Evolutionary conservation across 1,140 invertebrate genomes (phyloP).

Genomic region (Glossosoma conforme): DNA sequence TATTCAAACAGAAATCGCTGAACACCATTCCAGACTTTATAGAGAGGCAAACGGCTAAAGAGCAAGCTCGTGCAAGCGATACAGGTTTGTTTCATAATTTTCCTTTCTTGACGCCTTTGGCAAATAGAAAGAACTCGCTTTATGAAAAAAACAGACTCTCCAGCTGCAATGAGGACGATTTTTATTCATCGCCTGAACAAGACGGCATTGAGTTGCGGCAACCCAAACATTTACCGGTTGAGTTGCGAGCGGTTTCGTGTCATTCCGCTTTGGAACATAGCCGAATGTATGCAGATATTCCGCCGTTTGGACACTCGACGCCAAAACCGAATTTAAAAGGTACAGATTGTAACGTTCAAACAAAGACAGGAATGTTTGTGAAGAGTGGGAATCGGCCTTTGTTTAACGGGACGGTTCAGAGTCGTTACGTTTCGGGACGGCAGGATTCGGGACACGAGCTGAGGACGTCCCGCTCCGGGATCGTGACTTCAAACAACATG

Average conservation of each 20-base stretch:
- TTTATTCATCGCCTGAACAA: conserved; percentile 41
- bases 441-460: conserved; percentile 4
- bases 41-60: conserved; percentile 33
- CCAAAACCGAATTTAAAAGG: conserved; percentile 12
- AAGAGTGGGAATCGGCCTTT: no score
- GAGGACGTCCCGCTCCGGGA: conserved; percentile 15
- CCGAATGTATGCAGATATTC: no score
- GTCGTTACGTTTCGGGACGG: no score
- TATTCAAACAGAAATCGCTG: conserved; percentile 48
- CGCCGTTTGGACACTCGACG: conserved; percentile 18
- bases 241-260: background rate
- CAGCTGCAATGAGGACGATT: conserved; percentile 46
- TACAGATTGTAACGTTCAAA: no score
- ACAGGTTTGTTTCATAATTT: conserved; percentile 44
- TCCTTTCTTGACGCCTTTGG: conserved; percentile 49
- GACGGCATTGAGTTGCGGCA: conserved; percentile 35
- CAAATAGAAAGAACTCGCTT: conserved; percentile 45
- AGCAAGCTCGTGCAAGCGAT: conserved; percentile 36
- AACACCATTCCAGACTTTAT: conserved; percentile 45
- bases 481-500: conserved; percentile 8
- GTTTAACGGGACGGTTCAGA: no score
- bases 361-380: no score
- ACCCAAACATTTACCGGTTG: conserved; percentile 1
- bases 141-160: conserved; percentile 36
- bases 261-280: no score